Evolutionary conservation across 2,113 vertebrate species (phyloP).

Genomic region (Menidia beryllina): DNA sequence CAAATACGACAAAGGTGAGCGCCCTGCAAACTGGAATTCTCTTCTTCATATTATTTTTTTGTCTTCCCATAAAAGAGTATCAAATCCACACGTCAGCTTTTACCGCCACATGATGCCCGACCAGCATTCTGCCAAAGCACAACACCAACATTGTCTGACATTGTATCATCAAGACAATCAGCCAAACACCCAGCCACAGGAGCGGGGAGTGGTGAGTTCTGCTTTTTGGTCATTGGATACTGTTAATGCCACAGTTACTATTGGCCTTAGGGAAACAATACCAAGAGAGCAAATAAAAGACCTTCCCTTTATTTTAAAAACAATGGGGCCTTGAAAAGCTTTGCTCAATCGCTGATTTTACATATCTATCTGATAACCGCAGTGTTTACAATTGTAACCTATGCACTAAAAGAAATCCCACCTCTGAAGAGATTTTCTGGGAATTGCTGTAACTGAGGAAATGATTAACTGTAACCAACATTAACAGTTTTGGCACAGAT

Average conservation of each 20-base stretch:
- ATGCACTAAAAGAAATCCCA: constrained; percentile 17
- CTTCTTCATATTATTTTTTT: neutral
- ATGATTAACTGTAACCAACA: constrained; percentile 52
- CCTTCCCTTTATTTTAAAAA: constrained; percentile 78
- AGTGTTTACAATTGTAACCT: constrained; percentile 39
- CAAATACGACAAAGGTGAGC: neutral
- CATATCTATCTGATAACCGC: constrained; percentile 68
- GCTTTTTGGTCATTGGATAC: constrained; percentile 76
- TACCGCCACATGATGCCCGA: constrained; percentile 21
- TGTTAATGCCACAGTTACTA: constrained; percentile 58
- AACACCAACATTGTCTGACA: constrained; percentile 39
- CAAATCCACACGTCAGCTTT: constrained; percentile 42
- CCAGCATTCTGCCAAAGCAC: constrained; percentile 28
- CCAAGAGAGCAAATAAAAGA: constrained; percentile 68
- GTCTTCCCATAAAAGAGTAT: constrained; percentile 22
- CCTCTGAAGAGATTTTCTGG: constrained; percentile 54
- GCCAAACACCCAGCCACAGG: constrained; percentile 46
- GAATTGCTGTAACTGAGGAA: constrained; percentile 60
- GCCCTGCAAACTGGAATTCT: neutral
- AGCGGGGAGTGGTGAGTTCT: constrained; percentile 81
- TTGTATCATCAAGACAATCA: constrained; percentile 46
- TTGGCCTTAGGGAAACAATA: constrained; percentile 66
- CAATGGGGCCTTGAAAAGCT: constrained; percentile 47
- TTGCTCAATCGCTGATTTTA: constrained; percentile 57
- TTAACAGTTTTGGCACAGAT: constrained; percentile 43